These are phyloP conservation scores for Punctoribates punctum DNA, from an alignment of 2,888 invertebrate species.

Conservation along the genomic window DNA sequence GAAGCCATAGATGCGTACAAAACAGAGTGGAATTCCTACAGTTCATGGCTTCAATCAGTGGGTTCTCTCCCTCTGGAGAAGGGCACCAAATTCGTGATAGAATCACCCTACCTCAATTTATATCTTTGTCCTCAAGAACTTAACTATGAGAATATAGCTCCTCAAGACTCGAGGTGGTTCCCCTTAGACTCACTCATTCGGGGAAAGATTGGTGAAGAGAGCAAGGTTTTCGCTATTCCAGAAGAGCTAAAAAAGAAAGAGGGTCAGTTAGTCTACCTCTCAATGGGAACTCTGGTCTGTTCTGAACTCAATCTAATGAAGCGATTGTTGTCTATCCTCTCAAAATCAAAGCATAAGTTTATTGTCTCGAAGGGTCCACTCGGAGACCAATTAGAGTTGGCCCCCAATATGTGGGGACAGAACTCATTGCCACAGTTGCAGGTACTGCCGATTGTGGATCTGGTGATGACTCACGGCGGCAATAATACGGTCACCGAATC, in stretches of 20 bases:
- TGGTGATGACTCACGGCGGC: constrained; percentile 41
- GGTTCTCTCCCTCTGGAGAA: background rate
- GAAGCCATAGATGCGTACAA: background rate
- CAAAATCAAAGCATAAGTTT: constrained; percentile 19
- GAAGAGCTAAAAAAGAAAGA: background rate
- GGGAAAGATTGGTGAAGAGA: background rate
- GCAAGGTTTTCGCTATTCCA: background rate
- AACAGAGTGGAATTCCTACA: background rate
- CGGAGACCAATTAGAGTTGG: background rate
- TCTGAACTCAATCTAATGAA: background rate
- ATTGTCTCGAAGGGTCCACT: constrained; percentile 12
- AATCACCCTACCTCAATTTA: background rate
- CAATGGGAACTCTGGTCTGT: constrained; percentile 31
- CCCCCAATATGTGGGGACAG: constrained; percentile 27
- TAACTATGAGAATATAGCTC: background rate
- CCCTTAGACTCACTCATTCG: background rate
- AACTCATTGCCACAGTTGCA: background rate
- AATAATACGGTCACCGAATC: constrained; percentile 40
- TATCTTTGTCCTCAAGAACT: constrained; percentile 23
- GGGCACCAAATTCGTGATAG: background rate
- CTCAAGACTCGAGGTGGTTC: background rate
- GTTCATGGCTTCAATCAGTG: background rate
- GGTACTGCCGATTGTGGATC: constrained; percentile 19
- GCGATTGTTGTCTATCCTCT: background rate
- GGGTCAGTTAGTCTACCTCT: constrained; percentile 30